phyloP scores from a whole-genome alignment of 1,140 invertebrate species.

The Halesus radiatus region DNA sequence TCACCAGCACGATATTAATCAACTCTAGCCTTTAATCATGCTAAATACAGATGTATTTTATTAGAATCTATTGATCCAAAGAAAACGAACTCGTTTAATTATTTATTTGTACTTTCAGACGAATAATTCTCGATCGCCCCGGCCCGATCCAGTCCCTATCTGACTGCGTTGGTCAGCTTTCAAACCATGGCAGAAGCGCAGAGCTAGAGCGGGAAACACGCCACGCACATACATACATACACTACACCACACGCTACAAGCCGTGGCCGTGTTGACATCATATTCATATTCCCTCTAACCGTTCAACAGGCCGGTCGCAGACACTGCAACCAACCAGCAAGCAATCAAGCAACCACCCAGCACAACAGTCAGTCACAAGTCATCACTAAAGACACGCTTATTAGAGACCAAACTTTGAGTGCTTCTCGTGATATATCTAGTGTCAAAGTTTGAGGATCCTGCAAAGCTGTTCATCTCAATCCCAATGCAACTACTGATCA shows the following conservation, averaged over 20 bases:
- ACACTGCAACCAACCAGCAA: neutral
- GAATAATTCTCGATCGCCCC: slow-evolving; percentile 19
- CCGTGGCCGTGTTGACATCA: slow-evolving; percentile 10
- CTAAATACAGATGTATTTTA: no score
- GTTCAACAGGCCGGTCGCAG: neutral
- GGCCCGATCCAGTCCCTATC: neutral
- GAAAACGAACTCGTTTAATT: no score
- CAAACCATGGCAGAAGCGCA: slow-evolving; percentile 29
- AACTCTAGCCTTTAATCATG: no score
- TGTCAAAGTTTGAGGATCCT: neutral
- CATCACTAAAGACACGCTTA: neutral
- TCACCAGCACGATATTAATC: no score
- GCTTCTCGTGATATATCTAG: no score
- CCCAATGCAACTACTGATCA: slow-evolving; percentile 21
- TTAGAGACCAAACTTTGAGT: no score
- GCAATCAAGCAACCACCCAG: neutral
- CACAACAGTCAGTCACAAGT: neutral
- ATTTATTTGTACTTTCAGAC: slow-evolving; percentile 17
- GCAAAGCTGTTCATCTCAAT: neutral
- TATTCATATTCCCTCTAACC: slow-evolving; percentile 4
- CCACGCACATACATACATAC: no score
- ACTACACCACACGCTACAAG: no score
- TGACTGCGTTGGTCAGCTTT: slow-evolving; percentile 26
- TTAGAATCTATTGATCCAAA: no score
- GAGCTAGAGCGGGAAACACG: slow-evolving; percentile 24